These are phyloP conservation scores for Alviniconcha strummeri DNA, from an alignment of 2,888 invertebrate genomes.

Conservation along the genomic window DNA sequence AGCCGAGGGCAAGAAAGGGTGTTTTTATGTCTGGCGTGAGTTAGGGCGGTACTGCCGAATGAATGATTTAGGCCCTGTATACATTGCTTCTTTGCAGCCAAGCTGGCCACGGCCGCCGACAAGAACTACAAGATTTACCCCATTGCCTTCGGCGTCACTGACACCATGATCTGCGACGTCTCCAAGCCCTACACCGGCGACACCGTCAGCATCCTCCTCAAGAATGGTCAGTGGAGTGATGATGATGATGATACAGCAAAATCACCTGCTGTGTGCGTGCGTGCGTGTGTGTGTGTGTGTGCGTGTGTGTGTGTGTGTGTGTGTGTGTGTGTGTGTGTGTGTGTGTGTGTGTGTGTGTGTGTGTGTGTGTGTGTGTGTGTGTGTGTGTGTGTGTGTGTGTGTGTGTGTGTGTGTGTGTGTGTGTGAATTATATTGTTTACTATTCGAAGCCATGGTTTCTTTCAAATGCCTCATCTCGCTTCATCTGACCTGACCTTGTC, in stretches of 20 bases:
- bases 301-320: slow-evolving; percentile 7
- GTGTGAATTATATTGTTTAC: too few species aligned
- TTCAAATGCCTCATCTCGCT: too few species aligned
- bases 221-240: slow-evolving; percentile 28
- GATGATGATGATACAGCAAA: not conserved
- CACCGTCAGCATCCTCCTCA: slow-evolving; percentile 34
- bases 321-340: slow-evolving; percentile 7
- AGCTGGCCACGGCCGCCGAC: slow-evolving; percentile 47
- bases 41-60: too few species aligned
- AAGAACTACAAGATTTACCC: slow-evolving; percentile 51
- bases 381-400: not conserved
- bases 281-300: slow-evolving; percentile 23
- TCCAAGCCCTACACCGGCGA: slow-evolving; percentile 2
- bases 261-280: not conserved
- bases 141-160: slow-evolving; percentile 34
- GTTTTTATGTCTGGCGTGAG: too few species aligned
- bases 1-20: too few species aligned
- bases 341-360: not conserved
- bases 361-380: not conserved
- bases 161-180: slow-evolving; percentile 48
- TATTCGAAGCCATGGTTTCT: too few species aligned
- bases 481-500: too few species aligned
- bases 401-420: not conserved
- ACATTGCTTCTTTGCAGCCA: slow-evolving; percentile 38
- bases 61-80: not conserved